Base-by-base conservation (phyloP, 1,140 invertebrate genomes). In the Dysdera silvatica region DNA sequence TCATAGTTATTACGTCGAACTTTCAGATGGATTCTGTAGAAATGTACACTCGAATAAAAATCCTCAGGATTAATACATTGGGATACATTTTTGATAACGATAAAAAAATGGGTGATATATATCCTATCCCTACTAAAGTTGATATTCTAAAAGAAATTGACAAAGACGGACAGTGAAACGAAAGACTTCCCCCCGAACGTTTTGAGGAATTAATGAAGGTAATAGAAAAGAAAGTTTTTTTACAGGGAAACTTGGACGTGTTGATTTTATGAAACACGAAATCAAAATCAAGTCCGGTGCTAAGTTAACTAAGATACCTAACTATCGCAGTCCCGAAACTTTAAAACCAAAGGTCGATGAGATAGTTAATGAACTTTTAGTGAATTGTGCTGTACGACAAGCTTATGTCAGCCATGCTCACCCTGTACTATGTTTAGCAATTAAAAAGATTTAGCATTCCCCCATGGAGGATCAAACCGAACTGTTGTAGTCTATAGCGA, bases 41-140 rank as follows among this genome's bases (percentile, higher is more conserved):
- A 2, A 41, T n/a, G 7, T 55, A 24, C 53, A 55, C 23, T 40
- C 40, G 20, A 55, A 55, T 28, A 55, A 55, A 55, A 23, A 35
- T 23, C 29, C 31, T 2, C 8, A 56, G 18, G 4, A 26, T 56
- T 7, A 32, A 28, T 28, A 24, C 35, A 5, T 2, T 41, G 16
- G 37, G 37, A 3, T 4, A 41, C 4, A 43, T 56, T 26, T 56
- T 31, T 43, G 53, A 56, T 3, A n/a, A 6, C 26, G 37, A 56
- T 43, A 40, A 56, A 23, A 40, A 56, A 5, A 41, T 56, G 26
- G 53, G 35, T 0, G 49, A 52, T 2, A 29, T 52, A 31, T 10
- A 2, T 10, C 10, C 10, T 14, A 14, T 16, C 10, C 49, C 4
- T 16, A 29, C 14, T n/a, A 52, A 52, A 23, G 28, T 16, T 24